Evolutionary conservation across 2,797 vertebrate genomes (phyloP).

Genomic region (Typhlichthys eigenmanni): DNA sequence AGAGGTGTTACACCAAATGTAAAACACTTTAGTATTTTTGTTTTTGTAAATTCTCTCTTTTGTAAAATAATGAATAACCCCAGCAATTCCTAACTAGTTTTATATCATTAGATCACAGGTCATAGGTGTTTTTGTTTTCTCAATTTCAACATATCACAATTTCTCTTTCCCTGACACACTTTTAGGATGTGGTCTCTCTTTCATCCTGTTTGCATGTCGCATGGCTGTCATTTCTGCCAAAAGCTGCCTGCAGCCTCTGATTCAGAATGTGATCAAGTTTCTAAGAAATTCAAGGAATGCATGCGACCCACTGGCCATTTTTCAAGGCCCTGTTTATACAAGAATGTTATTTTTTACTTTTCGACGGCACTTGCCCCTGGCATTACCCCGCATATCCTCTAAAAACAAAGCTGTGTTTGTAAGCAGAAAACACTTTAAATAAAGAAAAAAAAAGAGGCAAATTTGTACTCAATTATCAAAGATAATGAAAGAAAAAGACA

Average conservation of each 20-base stretch:
- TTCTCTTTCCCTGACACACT: neutral
- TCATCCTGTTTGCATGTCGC: constrained; percentile 8
- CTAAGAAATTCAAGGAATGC: constrained; percentile 69
- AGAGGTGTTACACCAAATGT: too few species aligned
- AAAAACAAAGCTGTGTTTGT: constrained; percentile 16
- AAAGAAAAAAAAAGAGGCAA: constrained; percentile 16
- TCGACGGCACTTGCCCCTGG: constrained; percentile 23
- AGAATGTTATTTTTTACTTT: constrained; percentile 75
- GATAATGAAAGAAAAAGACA: constrained; percentile 16
- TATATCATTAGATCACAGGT: too few species aligned
- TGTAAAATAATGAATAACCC: too few species aligned
- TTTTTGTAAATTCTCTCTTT: too few species aligned
- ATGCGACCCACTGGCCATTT: constrained; percentile 58
- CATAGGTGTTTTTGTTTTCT: too few species aligned
- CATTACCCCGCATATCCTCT: constrained; percentile 38
- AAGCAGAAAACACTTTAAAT: too few species aligned
- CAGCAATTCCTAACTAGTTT: too few species aligned
- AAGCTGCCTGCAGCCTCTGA: constrained; percentile 46
- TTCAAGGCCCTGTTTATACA: constrained; percentile 73
- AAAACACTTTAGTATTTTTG: too few species aligned
- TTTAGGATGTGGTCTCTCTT: neutral
- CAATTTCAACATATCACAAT: constrained; percentile 1
- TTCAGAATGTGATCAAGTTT: constrained; percentile 68
- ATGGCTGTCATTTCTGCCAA: constrained; percentile 45
- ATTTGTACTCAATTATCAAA: constrained; percentile 23